Evolutionary conservation across 2,888 invertebrate genomes (phyloP), one percentile per base, ranked within the genome.

Genomic region (Sphaerophoria rueppellii): DNA sequence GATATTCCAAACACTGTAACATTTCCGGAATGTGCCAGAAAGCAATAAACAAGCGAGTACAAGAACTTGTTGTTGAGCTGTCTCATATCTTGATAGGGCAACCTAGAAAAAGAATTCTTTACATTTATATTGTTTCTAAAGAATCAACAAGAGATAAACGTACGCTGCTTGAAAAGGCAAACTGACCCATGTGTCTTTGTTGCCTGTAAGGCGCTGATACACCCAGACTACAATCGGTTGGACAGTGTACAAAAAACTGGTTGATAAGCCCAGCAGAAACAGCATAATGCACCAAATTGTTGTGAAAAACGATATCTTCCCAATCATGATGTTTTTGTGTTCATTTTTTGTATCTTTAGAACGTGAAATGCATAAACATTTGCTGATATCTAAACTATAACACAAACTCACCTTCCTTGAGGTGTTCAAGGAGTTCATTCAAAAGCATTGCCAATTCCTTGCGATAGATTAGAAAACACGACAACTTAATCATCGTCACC

Each of bases 31-130:
- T 70, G 78, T 14, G 57, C 69, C n/a, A 82, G 12, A 12, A 78
- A 55, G 14, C 61, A 55, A 57, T 63, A 82, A 6, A 78, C 16
- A 1, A 69, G 16, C 1, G 50, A 34, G 9, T 82, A 82, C 4
- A 78, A 4, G 14, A 40, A 37, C 14, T 63, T 73, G 43, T 70
- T 46, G 52, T 61, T 46, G 14, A 82, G 11, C 6, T 50, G 9
- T 2, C 73, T 78, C 82, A 82, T 82, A 37, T 82, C 82, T 34
- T 70, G 32, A 50, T 82, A 82, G 0, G 82, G 82, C 4, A 82
- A 40, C 2, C 82, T 82, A 6, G 6, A 43, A 24, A 24, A 24
- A 24, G 24, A 24, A 2, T 24, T 24, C 24, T 0, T 3, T 24
- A 11, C 6, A 7, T 24, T 12, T 24, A 11, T 12, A 7, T 24